phyloP scores from a whole-genome alignment of 2,797 vertebrate genomes.

The Anabacerthia variegaticeps region DNA sequence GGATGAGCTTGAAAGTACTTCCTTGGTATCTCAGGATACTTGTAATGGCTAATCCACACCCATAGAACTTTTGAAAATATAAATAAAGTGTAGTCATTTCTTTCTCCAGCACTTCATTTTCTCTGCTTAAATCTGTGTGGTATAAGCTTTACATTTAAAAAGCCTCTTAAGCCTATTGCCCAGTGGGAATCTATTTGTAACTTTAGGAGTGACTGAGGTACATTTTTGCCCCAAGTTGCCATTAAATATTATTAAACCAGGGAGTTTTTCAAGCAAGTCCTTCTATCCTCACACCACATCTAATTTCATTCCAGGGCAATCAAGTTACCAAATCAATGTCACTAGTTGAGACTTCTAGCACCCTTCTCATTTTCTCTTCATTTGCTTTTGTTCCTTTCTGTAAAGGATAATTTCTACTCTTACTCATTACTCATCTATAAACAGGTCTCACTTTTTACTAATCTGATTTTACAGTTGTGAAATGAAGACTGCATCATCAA shows the following conservation, averaged over 20 bases:
- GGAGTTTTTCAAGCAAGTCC: neutral
- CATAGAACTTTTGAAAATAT: neutral
- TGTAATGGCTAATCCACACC: neutral
- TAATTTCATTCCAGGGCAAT: neutral
- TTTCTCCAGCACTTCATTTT: neutral
- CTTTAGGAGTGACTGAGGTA: neutral
- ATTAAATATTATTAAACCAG: neutral
- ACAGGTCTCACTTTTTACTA: neutral
- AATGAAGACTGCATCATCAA: neutral
- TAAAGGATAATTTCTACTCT: neutral
- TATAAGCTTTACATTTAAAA: neutral
- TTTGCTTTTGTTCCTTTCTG: neutral
- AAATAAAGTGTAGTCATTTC: neutral
- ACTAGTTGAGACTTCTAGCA: neutral
- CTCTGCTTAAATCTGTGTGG: neutral
- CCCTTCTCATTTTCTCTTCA: neutral
- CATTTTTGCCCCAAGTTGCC: neutral
- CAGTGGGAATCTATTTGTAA: neutral
- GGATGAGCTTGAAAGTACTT: neutral
- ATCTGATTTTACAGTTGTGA: neutral
- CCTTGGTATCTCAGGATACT: neutral
- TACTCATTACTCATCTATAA: neutral
- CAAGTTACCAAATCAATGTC: neutral
- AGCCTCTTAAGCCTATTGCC: neutral
- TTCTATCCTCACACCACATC: neutral